These are phyloP conservation scores for Solenodon paradoxus DNA, from an alignment of 2,113 vertebrate species.

Conservation along the genomic window DNA sequence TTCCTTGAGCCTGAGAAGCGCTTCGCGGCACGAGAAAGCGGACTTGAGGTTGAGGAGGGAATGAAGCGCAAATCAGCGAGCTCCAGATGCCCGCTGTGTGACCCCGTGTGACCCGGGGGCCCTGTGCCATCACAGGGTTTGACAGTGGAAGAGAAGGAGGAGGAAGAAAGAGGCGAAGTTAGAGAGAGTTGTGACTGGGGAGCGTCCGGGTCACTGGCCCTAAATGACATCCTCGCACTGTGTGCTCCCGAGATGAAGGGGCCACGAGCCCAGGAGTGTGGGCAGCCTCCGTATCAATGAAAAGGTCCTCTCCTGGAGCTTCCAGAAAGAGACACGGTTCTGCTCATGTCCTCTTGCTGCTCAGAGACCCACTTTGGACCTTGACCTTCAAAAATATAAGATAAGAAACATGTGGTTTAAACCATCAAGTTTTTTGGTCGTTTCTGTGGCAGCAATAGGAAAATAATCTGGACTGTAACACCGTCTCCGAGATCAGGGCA, in stretches of 20 bases:
- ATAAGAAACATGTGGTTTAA: neutral
- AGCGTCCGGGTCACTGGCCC: no score
- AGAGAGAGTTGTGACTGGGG: no score
- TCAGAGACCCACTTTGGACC: neutral
- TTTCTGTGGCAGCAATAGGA: neutral
- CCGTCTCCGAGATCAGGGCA: neutral
- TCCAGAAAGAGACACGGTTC: neutral
- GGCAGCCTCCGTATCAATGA: neutral
- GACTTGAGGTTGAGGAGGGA: neutral
- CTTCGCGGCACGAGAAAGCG: neutral
- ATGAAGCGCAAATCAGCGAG: neutral
- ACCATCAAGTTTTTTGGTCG: neutral
- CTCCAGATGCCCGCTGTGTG: no score
- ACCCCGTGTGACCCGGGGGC: no score
- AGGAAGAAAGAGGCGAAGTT: neutral
- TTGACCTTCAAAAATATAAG: neutral
- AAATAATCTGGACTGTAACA: neutral
- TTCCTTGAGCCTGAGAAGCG: neutral
- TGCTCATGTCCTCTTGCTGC: neutral
- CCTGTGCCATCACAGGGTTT: neutral
- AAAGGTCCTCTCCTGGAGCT: neutral
- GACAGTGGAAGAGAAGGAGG: neutral
- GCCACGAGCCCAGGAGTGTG: neutral
- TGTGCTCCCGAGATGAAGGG: no score
- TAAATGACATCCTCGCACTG: no score